These are phyloP conservation scores for Itoplectis maculator DNA, from an alignment of 2,888 invertebrate species.

Conservation along the genomic window DNA sequence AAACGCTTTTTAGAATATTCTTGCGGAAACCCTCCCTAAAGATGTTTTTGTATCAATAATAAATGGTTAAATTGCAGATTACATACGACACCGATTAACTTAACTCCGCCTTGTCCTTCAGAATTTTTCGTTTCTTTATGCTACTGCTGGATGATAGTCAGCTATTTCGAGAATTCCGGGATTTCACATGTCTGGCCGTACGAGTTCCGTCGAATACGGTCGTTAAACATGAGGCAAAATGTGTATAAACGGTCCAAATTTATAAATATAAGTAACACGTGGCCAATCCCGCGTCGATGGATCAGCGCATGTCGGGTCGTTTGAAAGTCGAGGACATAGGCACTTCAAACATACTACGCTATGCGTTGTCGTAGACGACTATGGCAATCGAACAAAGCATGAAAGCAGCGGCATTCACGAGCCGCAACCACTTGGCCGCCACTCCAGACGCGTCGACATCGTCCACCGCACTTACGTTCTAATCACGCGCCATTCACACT, in stretches of 20 bases:
- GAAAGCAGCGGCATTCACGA: conserved; percentile 36
- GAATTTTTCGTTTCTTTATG: not conserved
- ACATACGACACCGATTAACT: not conserved
- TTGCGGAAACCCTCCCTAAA: too few species aligned
- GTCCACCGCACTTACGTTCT: conserved; percentile 68
- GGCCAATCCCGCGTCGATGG: not conserved
- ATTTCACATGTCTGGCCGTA: not conserved
- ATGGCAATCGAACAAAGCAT: conserved; percentile 38
- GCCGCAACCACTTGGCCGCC: conserved; percentile 46
- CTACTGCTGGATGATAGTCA: not conserved
- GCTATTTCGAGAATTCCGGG: conserved; percentile 14
- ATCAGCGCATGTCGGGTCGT: conserved; percentile 9
- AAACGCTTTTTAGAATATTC: too few species aligned
- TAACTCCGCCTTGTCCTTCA: not conserved
- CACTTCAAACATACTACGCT: conserved; percentile 27
- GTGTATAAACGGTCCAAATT: conserved; percentile 6
- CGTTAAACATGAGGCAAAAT: conserved; percentile 14
- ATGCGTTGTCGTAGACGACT: conserved; percentile 27
- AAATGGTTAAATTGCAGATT: too few species aligned
- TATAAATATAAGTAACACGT: not conserved
- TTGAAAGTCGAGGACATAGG: conserved; percentile 49
- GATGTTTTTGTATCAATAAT: too few species aligned
- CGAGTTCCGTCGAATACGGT: conserved; percentile 1
- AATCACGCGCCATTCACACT: conserved; percentile 75
- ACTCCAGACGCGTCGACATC: conserved; percentile 56